Base-by-base conservation (phyloP, 1,140 invertebrate species). In the Drosophila ohnishii region DNA sequence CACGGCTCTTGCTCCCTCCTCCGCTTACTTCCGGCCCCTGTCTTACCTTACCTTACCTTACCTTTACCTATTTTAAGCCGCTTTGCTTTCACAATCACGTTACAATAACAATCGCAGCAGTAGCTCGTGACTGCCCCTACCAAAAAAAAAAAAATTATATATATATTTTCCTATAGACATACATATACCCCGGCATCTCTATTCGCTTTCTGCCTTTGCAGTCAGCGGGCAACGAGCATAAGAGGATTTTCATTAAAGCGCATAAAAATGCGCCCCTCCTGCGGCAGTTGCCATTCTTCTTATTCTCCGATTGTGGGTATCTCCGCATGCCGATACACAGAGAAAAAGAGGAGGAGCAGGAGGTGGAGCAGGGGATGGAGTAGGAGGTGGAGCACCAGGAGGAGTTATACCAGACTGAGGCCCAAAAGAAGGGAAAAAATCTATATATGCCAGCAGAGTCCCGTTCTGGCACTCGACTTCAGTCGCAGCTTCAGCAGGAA, bases 241-340 rank as follows among this genome's bases (percentile, higher is more conserved):
- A 87, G 84, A 88, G 84, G 84, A 87, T 87, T 87, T 87, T 87
- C 84, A 87, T 87, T 87, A 88, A 80, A 78, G 79, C 82, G 82
- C 70, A 86, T 81, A 86, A 78, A 85, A 81, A 86, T 78, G 64
- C 67, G 48, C 39, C 70, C 72, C 60, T 57, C 69, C 44, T 61
- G 60, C 50, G 57, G 74, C 66, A 45, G 58, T 56, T 73, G 61
- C 47, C 48, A 40, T 75, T 75, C 61, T 75, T 80, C 55, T 69
- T 73, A 62, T 73, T 77, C 67, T 61, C 51, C 51, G 70, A 81
- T 65, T 81, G 74, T 45, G 75, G 62, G 56, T 82, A 66, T 60
- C 63, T 59, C 55, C 9, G 59, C 76, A 80, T 84, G 71, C 76
- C 71, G 66, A 78, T 77, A 78, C 74, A 78, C 53, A 44, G n/a